These are phyloP conservation scores for Cetonia aurata DNA, from an alignment of 2,888 invertebrate genomes.

Conservation along the genomic window DNA sequence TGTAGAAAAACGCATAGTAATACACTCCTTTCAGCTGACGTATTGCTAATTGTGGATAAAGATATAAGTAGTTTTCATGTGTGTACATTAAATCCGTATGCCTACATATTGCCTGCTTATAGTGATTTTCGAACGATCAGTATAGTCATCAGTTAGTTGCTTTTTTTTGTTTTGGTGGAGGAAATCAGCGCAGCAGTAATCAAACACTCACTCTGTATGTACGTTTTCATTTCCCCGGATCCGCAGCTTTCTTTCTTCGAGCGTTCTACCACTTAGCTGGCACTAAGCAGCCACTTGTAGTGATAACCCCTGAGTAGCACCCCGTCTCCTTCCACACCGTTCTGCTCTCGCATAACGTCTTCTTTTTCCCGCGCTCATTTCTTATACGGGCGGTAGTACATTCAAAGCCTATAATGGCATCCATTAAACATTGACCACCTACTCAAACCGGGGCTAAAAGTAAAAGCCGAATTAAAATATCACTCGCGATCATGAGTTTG, in stretches of 20 bases:
- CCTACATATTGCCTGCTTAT: too few relatives aligned
- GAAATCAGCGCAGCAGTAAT: too few relatives aligned
- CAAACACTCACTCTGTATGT: slow-evolving; percentile 6
- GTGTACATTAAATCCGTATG: too few relatives aligned
- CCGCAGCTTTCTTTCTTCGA: slow-evolving; percentile 33
- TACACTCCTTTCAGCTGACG: too few relatives aligned
- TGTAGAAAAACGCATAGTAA: too few relatives aligned
- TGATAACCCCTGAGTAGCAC: slow-evolving; percentile 47
- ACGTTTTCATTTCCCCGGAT: slow-evolving; percentile 9
- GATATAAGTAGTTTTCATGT: too few relatives aligned
- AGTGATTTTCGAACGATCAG: too few relatives aligned
- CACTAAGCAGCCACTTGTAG: slow-evolving; percentile 55
- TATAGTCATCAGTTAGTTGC: too few relatives aligned
- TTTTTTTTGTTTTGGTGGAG: too few relatives aligned
- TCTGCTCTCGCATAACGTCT: slow-evolving; percentile 28
- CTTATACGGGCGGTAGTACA: slow-evolving; percentile 50
- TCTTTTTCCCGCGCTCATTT: slow-evolving; percentile 47
- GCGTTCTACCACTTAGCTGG: slow-evolving; percentile 55
- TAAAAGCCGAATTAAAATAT: slow-evolving; percentile 59
- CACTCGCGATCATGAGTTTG: slow-evolving; percentile 55
- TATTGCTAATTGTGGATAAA: too few relatives aligned
- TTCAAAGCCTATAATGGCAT: slow-evolving; percentile 57
- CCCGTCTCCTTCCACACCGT: slow-evolving; percentile 41
- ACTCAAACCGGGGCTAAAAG: slow-evolving; percentile 54
- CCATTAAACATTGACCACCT: slow-evolving; percentile 58